phyloP scores from a whole-genome alignment of 2,888 invertebrate species.

The Microctonus hyperodae region DNA sequence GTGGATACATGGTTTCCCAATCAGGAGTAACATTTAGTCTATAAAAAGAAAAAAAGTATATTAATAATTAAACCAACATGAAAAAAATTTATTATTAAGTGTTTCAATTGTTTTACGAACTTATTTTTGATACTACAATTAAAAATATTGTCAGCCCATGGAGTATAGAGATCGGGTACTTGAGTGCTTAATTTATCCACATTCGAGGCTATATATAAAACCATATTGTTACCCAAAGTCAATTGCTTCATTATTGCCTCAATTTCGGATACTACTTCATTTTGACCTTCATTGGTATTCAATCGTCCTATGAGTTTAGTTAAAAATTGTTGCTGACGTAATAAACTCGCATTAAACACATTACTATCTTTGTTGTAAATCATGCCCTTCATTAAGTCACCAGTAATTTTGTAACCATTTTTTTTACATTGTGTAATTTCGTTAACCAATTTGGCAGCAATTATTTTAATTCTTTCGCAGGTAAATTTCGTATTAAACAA shows the following conservation, averaged over 20 bases:
- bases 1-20: conserved; percentile 61
- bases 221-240: conserved; percentile 69
- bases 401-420: conserved; percentile 74
- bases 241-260: conserved; percentile 69
- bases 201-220: conserved; percentile 78
- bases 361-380: conserved; percentile 75
- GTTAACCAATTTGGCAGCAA: conserved; percentile 82
- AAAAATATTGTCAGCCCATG: conserved; percentile 64
- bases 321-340: conserved; percentile 81
- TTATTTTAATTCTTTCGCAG: conserved; percentile 76
- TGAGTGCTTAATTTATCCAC: conserved; percentile 67
- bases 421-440: conserved; percentile 80
- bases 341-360: conserved; percentile 72
- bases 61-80: not conserved
- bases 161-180: conserved; percentile 65
- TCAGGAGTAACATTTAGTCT: conserved; percentile 65
- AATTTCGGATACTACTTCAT: conserved; percentile 63
- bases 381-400: conserved; percentile 69
- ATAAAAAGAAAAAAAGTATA: conserved; percentile 12
- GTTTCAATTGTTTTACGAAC: conserved; percentile 41
- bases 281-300: conserved; percentile 64
- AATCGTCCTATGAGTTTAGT: conserved; percentile 71
- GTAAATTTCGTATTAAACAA: conserved; percentile 76
- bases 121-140: conserved; percentile 52
- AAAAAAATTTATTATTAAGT: not conserved